Evolutionary conservation across 2,888 invertebrate species (phyloP), one percentile per base, ranked within the genome.

Genomic region (Cryptocephalus moraei): DNA sequence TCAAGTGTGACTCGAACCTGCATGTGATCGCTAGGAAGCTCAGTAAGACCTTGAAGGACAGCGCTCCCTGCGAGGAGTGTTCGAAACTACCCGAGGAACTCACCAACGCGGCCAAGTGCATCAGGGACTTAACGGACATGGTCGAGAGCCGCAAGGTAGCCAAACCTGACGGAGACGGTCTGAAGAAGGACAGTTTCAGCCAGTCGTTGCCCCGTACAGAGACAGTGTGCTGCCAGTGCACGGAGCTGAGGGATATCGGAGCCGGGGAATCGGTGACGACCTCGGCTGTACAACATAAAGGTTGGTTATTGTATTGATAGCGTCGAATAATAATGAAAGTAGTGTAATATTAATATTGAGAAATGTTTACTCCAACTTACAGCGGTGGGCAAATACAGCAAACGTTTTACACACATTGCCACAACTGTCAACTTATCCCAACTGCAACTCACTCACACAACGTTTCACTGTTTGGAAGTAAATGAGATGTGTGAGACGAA

Each of bases 51-150:
- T 46, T 67, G 9, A 57, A 59, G 48, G 62, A 62, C n/a, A 53
- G 57, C 22, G 60, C 49, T 32, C 62, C 63, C 0, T 64, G 64
- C 42, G 55, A 56, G 1, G 56, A 61, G 44, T 64, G 60, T 34
- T 48, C 58, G 1, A 58, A 51, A 8, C 38, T 65, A 9, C 66
- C 65, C 1, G 45, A 58, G 0, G 66, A 66, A 49, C 47, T 68
- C 10, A 59, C 58, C n/a, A 62, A 62, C 14, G 65, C 67, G 4
- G 65, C 63, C 0, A 58, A 58, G 47, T 59, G 59, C 22, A 64
- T 68, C 33, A 67, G 63, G 53, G 60, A 63, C 44, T 47, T 69
- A n/a, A 61, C 63, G 4, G 67, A 68, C 45, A 48, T 66, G 51
- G 61, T 68, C 22, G 53, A 56, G 39, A 59, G 55, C 33, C 48